These are phyloP conservation scores for Bryconaethiops microstoma DNA, from an alignment of 2,797 vertebrate genomes.

Conservation along the genomic window DNA sequence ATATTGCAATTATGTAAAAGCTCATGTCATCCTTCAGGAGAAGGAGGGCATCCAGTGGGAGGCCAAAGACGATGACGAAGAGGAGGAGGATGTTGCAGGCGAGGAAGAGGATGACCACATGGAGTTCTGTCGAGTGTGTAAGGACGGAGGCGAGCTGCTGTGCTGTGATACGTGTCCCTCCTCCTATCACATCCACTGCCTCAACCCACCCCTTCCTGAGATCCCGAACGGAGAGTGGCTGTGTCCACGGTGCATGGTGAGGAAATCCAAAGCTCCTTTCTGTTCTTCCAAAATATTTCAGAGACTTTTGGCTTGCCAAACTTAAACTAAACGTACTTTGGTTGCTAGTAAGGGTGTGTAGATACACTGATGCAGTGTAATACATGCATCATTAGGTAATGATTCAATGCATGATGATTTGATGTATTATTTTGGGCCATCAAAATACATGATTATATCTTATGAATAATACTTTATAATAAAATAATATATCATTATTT, in stretches of 20 bases:
- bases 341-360: too few relatives aligned
- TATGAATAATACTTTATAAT: too few relatives aligned
- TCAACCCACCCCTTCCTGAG: slow-evolving; percentile 95
- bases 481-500: too few relatives aligned
- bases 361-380: too few relatives aligned
- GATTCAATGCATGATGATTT: too few relatives aligned
- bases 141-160: slow-evolving; percentile 95
- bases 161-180: slow-evolving; percentile 97
- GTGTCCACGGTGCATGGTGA: slow-evolving; percentile 97
- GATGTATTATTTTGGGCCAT: too few relatives aligned
- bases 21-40: slow-evolving; percentile 77
- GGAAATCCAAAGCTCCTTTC: background rate
- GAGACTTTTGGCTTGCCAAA: background rate
- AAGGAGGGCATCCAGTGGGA: slow-evolving; percentile 99
- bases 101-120: slow-evolving; percentile 99
- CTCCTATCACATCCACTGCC: slow-evolving; percentile 98
- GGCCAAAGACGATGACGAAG: slow-evolving; percentile 95
- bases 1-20: too few relatives aligned
- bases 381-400: too few relatives aligned
- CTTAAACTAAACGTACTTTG: too few relatives aligned
- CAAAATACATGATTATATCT: too few relatives aligned
- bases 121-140: slow-evolving; percentile 98
- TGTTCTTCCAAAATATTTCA: background rate
- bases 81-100: slow-evolving; percentile 87
- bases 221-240: slow-evolving; percentile 99